Base-by-base conservation (phyloP, 2,888 invertebrate genomes). In the Sphaerophoria rueppellii region DNA sequence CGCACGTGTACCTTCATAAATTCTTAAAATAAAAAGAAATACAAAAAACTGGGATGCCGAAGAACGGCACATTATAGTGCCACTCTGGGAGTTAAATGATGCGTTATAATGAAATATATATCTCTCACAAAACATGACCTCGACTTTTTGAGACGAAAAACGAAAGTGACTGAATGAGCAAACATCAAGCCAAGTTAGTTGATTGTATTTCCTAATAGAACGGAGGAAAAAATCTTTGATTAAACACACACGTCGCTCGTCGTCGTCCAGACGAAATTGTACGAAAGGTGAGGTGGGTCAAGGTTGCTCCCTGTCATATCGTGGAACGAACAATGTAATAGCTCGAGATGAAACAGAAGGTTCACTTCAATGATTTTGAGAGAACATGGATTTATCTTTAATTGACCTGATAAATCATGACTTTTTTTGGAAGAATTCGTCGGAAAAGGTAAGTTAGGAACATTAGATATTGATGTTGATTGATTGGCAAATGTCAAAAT, bases 91-190 rank as follows among this genome's bases (percentile, higher is more conserved):
- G 71, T 57, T 48, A 48, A 71, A 71, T 71, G 71, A 71, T 34
- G 58, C 71, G 71, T 71, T 58, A 71, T 58, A 71, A 57, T 46
- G 37, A 34, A 71, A 71, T 35, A 48, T 70, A 70, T 70, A 55
- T 70, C 35, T 50, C 35, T 50, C 34, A 40, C 40, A 9, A 6
- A 11, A 43, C 9, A 12, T 11, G 6, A 9, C 43, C 11, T 58
- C 46, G 71, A 46, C 48, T 58, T 48, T 35, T 16, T 40, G 24
- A 4, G 40, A 37, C n/a, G 40, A 40, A 37, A 52, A 54, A 40
- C 54, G 40, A 54, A 52, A 54, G 67, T 67, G 54, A 54, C 52
- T 40, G 54, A 54, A 37, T 54, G 54, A 54, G 43, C 54, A 67
- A 50, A 50, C 50, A 50, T 63, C 48, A 63, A 63, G 16, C 43